These are phyloP conservation scores for Echiichthys vipera DNA, from an alignment of 2,797 vertebrate species.

Conservation along the genomic window DNA sequence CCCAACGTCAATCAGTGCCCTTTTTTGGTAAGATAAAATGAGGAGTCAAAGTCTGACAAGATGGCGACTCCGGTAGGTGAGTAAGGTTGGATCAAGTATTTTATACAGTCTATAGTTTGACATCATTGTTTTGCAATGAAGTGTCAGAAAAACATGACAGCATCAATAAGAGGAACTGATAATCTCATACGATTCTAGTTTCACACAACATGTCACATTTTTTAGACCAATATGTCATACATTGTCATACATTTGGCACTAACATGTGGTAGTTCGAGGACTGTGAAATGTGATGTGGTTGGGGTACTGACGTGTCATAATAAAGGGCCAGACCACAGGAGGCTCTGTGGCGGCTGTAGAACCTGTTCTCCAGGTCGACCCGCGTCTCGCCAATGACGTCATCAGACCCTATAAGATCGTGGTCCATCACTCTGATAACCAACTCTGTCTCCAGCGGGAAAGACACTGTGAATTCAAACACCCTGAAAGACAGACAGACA, in stretches of 20 bases:
- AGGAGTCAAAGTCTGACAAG: too few relatives aligned
- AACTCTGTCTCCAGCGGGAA: slow-evolving; percentile 93
- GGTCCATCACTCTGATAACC: slow-evolving; percentile 88
- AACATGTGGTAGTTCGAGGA: neutral
- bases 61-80: too few relatives aligned
- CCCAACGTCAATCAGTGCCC: too few relatives aligned
- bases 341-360: slow-evolving; percentile 93
- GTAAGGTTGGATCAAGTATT: too few relatives aligned
- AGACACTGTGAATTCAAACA: slow-evolving; percentile 91
- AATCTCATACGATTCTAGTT: too few relatives aligned
- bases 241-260: neutral
- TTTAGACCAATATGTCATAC: neutral
- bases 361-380: slow-evolving; percentile 94
- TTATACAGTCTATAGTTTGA: too few relatives aligned
- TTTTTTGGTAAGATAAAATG: too few relatives aligned
- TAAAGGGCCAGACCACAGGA: slow-evolving; percentile 90
- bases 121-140: too few relatives aligned
- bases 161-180: too few relatives aligned
- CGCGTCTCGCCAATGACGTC: slow-evolving; percentile 93
- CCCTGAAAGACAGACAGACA: slow-evolving; percentile 77
- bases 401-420: slow-evolving; percentile 92
- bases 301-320: slow-evolving; percentile 86
- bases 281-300: neutral
- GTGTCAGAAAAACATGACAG: too few relatives aligned
- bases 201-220: neutral